Evolutionary conservation across 2,888 invertebrate genomes (phyloP).

Genomic region (Sinhomidia bicolor): DNA sequence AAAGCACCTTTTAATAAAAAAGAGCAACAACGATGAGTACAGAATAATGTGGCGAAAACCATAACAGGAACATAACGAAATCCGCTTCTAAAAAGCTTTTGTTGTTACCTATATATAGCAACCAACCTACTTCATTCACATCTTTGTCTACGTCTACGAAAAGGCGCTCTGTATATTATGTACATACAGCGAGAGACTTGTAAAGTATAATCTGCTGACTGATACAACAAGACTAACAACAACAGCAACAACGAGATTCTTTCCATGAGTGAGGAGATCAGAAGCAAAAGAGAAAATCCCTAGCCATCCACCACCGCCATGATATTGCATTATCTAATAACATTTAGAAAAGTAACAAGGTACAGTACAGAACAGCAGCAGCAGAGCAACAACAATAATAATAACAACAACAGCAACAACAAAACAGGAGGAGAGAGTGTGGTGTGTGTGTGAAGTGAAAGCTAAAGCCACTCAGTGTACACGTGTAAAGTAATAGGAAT

Average conservation of each 20-base stretch:
- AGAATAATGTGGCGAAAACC: background rate
- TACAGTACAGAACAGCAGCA: no score
- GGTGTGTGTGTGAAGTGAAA: conserved; percentile 38
- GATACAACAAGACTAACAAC: no score
- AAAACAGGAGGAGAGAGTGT: conserved; percentile 17
- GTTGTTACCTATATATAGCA: no score
- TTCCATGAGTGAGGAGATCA: background rate
- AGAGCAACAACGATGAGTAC: no score
- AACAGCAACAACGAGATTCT: background rate
- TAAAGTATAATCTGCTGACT: conserved; percentile 27
- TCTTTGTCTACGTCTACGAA: no score
- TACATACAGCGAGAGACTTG: background rate
- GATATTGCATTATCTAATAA: conserved; percentile 34
- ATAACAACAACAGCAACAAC: no score
- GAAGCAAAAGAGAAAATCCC: conserved; percentile 15
- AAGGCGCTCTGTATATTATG: no score
- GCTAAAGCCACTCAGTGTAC: conserved; percentile 33
- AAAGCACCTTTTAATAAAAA: no score
- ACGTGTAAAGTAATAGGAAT: conserved; percentile 59
- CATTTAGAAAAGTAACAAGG: conserved; percentile 30
- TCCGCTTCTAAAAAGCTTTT: background rate
- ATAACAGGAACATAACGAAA: conserved; percentile 7
- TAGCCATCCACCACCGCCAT: background rate
- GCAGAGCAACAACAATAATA: no score
- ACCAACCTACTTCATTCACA: no score